Evolutionary conservation across 2,888 invertebrate species (phyloP).

Genomic region (Horisme vitalbata): DNA sequence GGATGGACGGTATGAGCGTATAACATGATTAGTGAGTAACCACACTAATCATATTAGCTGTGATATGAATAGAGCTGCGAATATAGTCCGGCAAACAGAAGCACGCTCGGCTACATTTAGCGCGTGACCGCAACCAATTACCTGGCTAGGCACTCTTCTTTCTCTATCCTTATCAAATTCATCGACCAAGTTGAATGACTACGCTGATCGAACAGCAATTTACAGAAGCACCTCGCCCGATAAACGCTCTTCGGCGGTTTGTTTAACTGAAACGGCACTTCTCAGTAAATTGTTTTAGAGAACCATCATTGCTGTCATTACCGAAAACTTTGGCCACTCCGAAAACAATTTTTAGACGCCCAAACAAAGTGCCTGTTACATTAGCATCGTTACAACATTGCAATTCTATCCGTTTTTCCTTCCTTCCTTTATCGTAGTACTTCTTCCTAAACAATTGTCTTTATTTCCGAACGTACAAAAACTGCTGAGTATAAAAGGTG

Average conservation of each 20-base stretch:
- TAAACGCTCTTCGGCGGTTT: constrained; percentile 22
- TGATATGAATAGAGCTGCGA: constrained; percentile 1
- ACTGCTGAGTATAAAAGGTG: constrained; percentile 21
- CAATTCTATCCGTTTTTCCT: constrained; percentile 16
- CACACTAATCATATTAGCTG: constrained; percentile 6
- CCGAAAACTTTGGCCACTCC: constrained; percentile 9
- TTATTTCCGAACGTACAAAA: constrained; percentile 17
- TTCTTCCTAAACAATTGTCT: constrained; percentile 19
- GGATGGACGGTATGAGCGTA: constrained; percentile 3
- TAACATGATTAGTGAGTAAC: constrained; percentile 10
- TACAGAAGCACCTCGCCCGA: constrained; percentile 24
- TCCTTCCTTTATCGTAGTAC: constrained; percentile 18
- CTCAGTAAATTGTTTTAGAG: constrained; percentile 27
- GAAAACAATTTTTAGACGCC: constrained; percentile 17
- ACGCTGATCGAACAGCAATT: constrained; percentile 30
- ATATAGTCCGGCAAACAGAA: neutral
- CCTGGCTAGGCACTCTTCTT: constrained; percentile 8
- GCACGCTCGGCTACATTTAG: constrained; percentile 10
- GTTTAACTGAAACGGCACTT: constrained; percentile 26
- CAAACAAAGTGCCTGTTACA: constrained; percentile 14
- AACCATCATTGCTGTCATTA: constrained; percentile 25
- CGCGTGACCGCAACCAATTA: constrained; percentile 27
- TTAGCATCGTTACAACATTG: constrained; percentile 20
- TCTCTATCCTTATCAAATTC: constrained; percentile 27
- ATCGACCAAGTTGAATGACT: constrained; percentile 25